These are phyloP conservation scores for Pecten maximus DNA, from an alignment of 2,888 invertebrate species.

Conservation along the genomic window DNA sequence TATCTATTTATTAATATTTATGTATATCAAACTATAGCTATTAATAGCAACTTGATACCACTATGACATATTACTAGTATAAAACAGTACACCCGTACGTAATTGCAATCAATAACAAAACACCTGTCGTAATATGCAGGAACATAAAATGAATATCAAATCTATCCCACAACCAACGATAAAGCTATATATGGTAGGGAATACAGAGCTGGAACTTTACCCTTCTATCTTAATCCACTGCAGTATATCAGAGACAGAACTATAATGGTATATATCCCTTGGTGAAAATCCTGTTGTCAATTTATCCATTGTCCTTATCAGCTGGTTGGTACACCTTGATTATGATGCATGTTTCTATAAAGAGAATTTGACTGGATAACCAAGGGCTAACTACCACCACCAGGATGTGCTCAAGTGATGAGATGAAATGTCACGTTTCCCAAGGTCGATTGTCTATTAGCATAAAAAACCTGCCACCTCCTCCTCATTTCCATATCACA, in stretches of 20 bases:
- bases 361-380: not conserved
- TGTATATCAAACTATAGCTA: no score
- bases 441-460: not conserved
- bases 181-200: not conserved
- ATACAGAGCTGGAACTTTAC: not conserved
- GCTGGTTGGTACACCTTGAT: not conserved
- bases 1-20: no score
- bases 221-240: not conserved
- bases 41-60: no score
- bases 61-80: no score
- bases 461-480: not conserved
- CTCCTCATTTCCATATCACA: not conserved
- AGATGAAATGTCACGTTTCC: not conserved
- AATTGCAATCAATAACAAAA: not conserved
- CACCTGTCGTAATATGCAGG: not conserved
- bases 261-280: no score
- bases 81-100: no score
- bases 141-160: not conserved
- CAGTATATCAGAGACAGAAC: not conserved
- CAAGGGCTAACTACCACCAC: not conserved
- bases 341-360: constrained; percentile 9
- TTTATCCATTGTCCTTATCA: not conserved
- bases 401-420: not conserved
- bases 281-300: not conserved
- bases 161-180: not conserved